A percentile compares a stretch with the other conserved stretches of the same genome.
phyloP scores from a whole-genome alignment of 2,113 vertebrate genomes.

The Cnemophilus loriae region DNA sequence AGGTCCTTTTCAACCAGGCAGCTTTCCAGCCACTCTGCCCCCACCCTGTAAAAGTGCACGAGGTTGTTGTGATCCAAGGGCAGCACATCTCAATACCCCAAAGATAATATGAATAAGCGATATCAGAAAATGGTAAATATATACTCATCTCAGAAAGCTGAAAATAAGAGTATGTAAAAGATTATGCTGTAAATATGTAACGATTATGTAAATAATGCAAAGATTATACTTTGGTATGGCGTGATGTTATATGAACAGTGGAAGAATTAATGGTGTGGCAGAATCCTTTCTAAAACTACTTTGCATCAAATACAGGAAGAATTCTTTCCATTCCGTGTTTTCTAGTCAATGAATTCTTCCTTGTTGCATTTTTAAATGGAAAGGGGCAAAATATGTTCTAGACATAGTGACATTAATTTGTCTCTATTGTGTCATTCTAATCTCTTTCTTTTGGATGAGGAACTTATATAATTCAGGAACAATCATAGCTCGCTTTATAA shows the following conservation, averaged over 20 bases:
- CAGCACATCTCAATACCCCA: background rate
- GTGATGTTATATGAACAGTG: background rate
- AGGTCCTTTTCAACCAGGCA: background rate
- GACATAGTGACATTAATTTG: background rate
- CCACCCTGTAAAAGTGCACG: background rate
- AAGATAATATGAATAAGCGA: background rate
- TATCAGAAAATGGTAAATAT: background rate
- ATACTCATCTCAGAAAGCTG: background rate
- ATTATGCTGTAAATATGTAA: background rate
- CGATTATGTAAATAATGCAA: background rate
- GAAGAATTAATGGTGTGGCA: background rate
- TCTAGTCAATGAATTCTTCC: background rate
- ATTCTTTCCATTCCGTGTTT: background rate
- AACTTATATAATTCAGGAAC: background rate
- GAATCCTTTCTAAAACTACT: background rate
- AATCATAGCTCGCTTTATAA: background rate
- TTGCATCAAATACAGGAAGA: background rate
- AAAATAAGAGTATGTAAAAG: background rate
- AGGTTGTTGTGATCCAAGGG: background rate
- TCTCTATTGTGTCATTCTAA: background rate
- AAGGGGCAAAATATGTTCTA: background rate
- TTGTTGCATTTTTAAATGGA: background rate
- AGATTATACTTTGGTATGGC: background rate
- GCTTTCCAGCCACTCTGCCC: background rate
- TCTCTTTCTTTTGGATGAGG: background rate